phyloP scores from a whole-genome alignment of 2,888 invertebrate species.

The Acleris literana region DNA sequence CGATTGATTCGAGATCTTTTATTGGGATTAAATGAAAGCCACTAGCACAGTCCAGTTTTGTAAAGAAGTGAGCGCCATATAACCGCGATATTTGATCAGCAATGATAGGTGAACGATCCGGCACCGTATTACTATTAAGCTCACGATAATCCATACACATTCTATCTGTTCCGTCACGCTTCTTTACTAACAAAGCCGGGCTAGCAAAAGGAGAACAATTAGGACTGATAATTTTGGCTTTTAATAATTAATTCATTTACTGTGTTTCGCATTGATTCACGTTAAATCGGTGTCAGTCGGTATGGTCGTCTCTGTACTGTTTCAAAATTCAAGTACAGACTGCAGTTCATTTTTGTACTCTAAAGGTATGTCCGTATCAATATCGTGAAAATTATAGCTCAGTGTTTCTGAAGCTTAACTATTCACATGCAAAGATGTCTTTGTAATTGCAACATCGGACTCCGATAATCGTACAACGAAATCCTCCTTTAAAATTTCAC shows the following conservation, averaged over 20 bases:
- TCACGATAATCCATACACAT: constrained; percentile 38
- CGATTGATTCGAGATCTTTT: constrained; percentile 5
- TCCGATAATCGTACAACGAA: too few species aligned
- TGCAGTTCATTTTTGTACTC: too few species aligned
- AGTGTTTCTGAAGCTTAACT: too few species aligned
- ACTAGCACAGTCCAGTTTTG: constrained; percentile 9
- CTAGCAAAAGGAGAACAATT: constrained; percentile 33
- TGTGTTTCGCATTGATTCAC: not conserved
- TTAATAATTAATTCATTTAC: not conserved
- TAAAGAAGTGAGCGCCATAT: constrained; percentile 15
- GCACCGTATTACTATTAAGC: constrained; percentile 37
- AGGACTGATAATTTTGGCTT: not conserved
- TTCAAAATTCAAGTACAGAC: not conserved
- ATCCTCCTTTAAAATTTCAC: too few species aligned
- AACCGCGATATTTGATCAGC: constrained; percentile 21
- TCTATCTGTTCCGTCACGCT: constrained; percentile 37
- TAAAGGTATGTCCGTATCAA: too few species aligned
- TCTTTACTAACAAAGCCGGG: constrained; percentile 35
- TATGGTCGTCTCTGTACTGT: not conserved
- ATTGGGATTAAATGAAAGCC: constrained; percentile 21
- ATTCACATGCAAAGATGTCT: too few species aligned
- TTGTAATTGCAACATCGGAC: too few species aligned
- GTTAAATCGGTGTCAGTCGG: not conserved
- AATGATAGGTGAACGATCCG: constrained; percentile 25
- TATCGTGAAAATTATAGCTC: too few species aligned